Conservation (phyloP, 2,797 vertebrate genomes). For the Sardinella longiceps region DNA sequence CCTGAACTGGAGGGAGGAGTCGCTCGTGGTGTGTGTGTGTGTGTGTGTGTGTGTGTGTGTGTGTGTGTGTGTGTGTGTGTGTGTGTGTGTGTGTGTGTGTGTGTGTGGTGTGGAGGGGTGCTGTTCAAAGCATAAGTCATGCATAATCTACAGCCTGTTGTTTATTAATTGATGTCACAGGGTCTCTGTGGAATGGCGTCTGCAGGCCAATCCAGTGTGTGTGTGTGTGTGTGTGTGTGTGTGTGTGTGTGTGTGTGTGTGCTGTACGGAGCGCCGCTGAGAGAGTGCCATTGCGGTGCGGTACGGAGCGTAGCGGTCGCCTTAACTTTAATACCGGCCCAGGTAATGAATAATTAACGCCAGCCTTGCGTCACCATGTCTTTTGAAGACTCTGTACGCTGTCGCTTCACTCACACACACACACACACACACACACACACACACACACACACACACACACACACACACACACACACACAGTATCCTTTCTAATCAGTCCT, state of each 20-base stretch:
- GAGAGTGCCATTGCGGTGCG: too few species aligned
- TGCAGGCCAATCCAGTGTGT: too few species aligned
- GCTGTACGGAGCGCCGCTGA: background rate
- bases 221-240: too few species aligned
- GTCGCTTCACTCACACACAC: constrained; percentile 14
- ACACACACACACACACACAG: too few species aligned
- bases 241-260: too few species aligned
- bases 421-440: too few species aligned
- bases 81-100: too few species aligned
- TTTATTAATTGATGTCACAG: constrained; percentile 72
- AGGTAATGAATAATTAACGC: constrained; percentile 71
- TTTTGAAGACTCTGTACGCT: constrained; percentile 33
- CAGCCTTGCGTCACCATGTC: constrained; percentile 60
- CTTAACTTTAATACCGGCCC: constrained; percentile 66
- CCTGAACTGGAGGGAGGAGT: too few species aligned
- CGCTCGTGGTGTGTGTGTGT: too few species aligned
- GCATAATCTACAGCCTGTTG: constrained; percentile 70
- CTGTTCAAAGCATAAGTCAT: constrained; percentile 67
- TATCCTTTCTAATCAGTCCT: background rate
- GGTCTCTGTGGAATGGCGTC: constrained; percentile 55
- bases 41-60: too few species aligned
- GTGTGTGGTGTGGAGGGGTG: constrained; percentile 39
- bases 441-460: too few species aligned
- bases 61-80: too few species aligned
- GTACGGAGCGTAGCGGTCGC: background rate